Conservation (phyloP, 1,140 invertebrate species). For the Harlomillsia oculata region DNA sequence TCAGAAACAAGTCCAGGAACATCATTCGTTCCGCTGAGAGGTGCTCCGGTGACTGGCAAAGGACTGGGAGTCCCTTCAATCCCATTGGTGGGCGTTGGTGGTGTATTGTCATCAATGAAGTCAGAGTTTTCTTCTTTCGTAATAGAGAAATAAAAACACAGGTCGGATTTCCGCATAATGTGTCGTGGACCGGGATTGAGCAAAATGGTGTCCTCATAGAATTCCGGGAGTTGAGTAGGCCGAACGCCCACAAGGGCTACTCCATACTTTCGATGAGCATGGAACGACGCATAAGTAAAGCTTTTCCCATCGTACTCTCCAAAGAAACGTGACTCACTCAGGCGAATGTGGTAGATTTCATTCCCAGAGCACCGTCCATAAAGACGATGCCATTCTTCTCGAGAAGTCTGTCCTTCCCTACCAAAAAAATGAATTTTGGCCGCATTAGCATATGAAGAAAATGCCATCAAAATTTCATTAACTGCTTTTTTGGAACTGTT, state of each 20-base stretch:
- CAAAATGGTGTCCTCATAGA: constrained; percentile 87
- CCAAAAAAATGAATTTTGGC: too few relatives aligned
- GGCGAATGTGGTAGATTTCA: constrained; percentile 95
- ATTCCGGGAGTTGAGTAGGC: constrained; percentile 76
- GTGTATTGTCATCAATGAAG: constrained; percentile 48
- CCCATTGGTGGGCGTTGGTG: background rate
- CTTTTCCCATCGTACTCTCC: constrained; percentile 97
- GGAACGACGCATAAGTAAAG: constrained; percentile 97
- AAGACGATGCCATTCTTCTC: constrained; percentile 92
- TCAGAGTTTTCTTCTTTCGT: constrained; percentile 94
- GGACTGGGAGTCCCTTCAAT: background rate
- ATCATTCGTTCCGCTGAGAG: background rate
- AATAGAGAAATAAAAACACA: constrained; percentile 97
- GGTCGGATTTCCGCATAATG: constrained; percentile 95
- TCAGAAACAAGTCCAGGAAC: background rate
- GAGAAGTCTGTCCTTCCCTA: constrained; percentile 94
- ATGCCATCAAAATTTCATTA: too few relatives aligned
- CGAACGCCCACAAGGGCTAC: constrained; percentile 90
- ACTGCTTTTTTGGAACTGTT: too few relatives aligned
- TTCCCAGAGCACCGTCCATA: constrained; percentile 98
- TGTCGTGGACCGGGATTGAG: constrained; percentile 76
- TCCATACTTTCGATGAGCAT: constrained; percentile 67
- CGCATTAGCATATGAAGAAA: too few relatives aligned
- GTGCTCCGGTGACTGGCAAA: background rate
- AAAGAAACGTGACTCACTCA: constrained; percentile 92